A percentile compares a stretch with the other conserved stretches of the same genome.
Evolutionary conservation across 2,888 invertebrate genomes (phyloP).

Genomic region (Amphipyra berbera): DNA sequence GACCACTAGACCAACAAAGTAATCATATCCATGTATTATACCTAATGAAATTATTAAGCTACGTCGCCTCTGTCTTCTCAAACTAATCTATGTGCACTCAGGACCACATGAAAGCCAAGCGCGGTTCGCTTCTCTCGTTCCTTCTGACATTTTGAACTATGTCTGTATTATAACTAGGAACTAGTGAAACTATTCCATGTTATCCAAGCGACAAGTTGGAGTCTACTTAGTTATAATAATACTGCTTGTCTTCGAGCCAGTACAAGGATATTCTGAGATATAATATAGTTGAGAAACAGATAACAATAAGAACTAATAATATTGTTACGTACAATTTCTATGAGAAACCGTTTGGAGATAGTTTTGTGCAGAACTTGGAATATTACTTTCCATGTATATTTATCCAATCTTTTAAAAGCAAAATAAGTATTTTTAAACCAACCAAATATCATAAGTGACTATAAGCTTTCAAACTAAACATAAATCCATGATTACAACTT

Average conservation of each 20-base stretch:
- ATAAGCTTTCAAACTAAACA: too few species aligned
- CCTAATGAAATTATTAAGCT: neutral
- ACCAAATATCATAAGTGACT: too few species aligned
- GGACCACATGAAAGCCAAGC: slow-evolving; percentile 46
- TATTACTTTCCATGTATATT: too few species aligned
- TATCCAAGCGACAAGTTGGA: slow-evolving; percentile 39
- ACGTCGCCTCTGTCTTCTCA: slow-evolving; percentile 22
- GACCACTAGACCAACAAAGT: too few species aligned
- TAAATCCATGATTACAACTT: too few species aligned
- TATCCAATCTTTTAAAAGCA: too few species aligned
- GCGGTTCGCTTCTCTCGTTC: slow-evolving; percentile 36
- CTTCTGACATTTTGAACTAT: slow-evolving; percentile 49
- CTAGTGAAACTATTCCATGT: slow-evolving; percentile 48
- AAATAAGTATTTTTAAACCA: too few species aligned
- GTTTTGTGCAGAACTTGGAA: too few species aligned
- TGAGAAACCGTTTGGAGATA: too few species aligned
- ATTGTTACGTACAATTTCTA: neutral
- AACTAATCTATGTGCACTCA: slow-evolving; percentile 35
- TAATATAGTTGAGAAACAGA: slow-evolving; percentile 10
- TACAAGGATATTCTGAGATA: slow-evolving; percentile 23
- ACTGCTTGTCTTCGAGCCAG: slow-evolving; percentile 26
- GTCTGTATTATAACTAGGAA: slow-evolving; percentile 42
- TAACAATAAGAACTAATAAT: neutral
- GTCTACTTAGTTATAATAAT: slow-evolving; percentile 49
- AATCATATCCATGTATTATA: too few species aligned